phyloP scores from a whole-genome alignment of 2,888 invertebrate genomes.

The Pammene fasciana region DNA sequence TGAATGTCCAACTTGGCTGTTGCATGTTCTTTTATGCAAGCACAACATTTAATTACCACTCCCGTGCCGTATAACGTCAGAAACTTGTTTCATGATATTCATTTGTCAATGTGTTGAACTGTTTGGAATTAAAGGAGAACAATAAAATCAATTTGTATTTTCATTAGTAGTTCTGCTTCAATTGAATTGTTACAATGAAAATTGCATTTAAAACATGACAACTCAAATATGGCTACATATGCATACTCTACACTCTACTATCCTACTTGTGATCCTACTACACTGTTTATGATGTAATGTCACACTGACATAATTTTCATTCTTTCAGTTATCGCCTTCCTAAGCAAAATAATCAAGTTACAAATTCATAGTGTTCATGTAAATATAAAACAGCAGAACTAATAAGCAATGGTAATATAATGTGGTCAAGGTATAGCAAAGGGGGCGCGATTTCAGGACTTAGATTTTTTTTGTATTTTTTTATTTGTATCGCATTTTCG shows the following conservation, averaged over 20 bases:
- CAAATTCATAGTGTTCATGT: constrained; percentile 12
- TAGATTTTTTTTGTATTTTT: too few relatives aligned
- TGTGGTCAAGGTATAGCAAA: not conserved
- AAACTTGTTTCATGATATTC: constrained; percentile 29
- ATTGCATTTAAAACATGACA: not conserved
- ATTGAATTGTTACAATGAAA: constrained; percentile 19
- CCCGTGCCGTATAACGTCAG: constrained; percentile 1
- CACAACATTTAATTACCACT: constrained; percentile 24
- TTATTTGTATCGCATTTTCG: too few relatives aligned
- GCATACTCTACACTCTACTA: not conserved
- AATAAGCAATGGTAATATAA: constrained; percentile 14
- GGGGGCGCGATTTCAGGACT: not conserved
- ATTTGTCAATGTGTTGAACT: constrained; percentile 20
- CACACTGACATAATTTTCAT: constrained; percentile 13
- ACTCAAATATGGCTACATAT: constrained; percentile 7
- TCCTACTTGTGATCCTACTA: not conserved
- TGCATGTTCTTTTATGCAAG: constrained; percentile 28
- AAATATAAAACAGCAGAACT: constrained; percentile 2
- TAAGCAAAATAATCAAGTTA: not conserved
- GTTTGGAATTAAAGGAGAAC: constrained; percentile 21
- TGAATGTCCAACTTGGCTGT: constrained; percentile 16
- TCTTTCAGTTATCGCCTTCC: not conserved
- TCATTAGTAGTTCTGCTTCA: constrained; percentile 5
- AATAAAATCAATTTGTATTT: constrained; percentile 14
- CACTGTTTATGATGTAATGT: constrained; percentile 16